Conservation (phyloP, 2,888 invertebrate genomes). For the Amiota communis region DNA sequence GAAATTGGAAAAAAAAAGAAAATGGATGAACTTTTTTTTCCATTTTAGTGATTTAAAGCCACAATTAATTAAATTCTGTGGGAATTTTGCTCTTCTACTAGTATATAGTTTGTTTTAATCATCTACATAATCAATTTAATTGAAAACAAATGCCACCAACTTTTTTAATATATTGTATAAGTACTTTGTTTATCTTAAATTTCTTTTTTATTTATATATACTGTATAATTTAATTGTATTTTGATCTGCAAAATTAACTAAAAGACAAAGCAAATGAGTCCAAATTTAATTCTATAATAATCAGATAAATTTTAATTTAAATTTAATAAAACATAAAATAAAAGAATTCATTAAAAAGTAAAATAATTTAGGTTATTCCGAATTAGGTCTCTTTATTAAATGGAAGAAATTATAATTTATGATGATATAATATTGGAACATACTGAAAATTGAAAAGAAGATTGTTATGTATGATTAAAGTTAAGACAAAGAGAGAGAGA, state of each 20-base stretch:
- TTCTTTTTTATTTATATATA: constrained; percentile 3
- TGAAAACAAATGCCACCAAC: too few relatives aligned
- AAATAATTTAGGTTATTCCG: constrained; percentile 49
- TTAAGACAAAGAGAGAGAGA: too few relatives aligned
- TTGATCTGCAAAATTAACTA: constrained; percentile 6
- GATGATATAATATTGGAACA: background rate
- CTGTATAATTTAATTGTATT: background rate
- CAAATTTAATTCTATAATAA: constrained; percentile 37
- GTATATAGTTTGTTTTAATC: background rate
- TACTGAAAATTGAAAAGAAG: background rate
- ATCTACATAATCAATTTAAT: too few relatives aligned
- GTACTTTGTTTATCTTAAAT: background rate
- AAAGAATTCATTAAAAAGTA: background rate
- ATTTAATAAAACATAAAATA: background rate
- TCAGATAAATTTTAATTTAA: background rate
- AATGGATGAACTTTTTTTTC: too few relatives aligned
- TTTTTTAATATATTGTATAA: too few relatives aligned
- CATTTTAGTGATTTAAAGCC: too few relatives aligned
- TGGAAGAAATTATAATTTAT: constrained; percentile 34
- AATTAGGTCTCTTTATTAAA: constrained; percentile 55
- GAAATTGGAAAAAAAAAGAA: background rate
- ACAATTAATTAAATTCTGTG: too few relatives aligned
- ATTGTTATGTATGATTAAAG: constrained; percentile 34
- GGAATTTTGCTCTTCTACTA: too few relatives aligned
- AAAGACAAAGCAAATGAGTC: constrained; percentile 61